These are phyloP conservation scores for Phlogophora meticulosa DNA, from an alignment of 2,888 invertebrate genomes.

Conservation along the genomic window DNA sequence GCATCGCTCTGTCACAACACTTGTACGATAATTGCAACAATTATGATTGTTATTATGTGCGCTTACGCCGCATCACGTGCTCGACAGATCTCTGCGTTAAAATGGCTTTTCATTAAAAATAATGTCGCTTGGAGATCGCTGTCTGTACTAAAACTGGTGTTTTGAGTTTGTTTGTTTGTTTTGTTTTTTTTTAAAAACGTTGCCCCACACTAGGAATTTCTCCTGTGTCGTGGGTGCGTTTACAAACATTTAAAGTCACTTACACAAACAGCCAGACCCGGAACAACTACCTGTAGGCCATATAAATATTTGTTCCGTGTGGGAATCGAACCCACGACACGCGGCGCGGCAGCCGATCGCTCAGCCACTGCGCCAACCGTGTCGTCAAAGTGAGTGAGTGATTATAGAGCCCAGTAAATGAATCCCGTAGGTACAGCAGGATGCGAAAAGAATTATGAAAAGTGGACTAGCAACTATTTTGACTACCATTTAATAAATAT, in stretches of 20 bases:
- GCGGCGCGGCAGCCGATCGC: too few species aligned
- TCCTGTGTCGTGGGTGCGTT: too few species aligned
- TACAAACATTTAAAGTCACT: too few species aligned
- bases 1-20: slow-evolving; percentile 62
- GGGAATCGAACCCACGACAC: too few species aligned
- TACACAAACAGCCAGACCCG: too few species aligned
- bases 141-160: slow-evolving; percentile 35
- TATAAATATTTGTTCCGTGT: too few species aligned
- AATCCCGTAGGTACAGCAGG: background rate
- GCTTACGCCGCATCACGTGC: slow-evolving; percentile 66
- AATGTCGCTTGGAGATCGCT: slow-evolving; percentile 47
- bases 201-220: too few species aligned
- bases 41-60: slow-evolving; percentile 73
- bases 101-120: slow-evolving; percentile 61
- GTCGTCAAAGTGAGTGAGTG: too few species aligned
- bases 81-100: slow-evolving; percentile 53
- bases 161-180: too few species aligned
- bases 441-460: background rate
- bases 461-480: background rate
- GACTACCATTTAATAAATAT: background rate
- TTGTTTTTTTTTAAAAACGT: too few species aligned
- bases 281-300: too few species aligned
- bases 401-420: slow-evolving; percentile 15
- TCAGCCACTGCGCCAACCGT: too few species aligned
- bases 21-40: slow-evolving; percentile 72